Percentiles rank a stretch among this genome's conserved stretches.
Evolutionary conservation across 2,797 vertebrate genomes (phyloP).

Genomic region (Botia kubotai): DNA sequence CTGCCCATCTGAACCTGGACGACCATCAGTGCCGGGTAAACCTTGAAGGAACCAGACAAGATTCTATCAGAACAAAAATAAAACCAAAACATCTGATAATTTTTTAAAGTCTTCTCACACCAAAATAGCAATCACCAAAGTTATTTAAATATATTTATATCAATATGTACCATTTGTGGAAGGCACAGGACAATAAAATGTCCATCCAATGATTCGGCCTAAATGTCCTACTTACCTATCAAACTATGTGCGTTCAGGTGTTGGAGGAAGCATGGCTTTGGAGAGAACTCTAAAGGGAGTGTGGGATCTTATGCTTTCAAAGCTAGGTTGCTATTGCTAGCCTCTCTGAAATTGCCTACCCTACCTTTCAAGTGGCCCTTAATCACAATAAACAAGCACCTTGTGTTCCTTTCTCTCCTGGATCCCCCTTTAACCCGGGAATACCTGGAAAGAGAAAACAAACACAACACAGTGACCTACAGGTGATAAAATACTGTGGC

Average conservation of each 20-base stretch:
- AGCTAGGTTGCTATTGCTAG: too few relatives aligned
- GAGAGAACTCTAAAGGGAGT: too few relatives aligned
- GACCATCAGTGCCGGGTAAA: slow-evolving; percentile 29
- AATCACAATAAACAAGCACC: slow-evolving; percentile 17
- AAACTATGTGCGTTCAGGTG: too few relatives aligned
- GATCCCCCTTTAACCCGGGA: slow-evolving; percentile 44
- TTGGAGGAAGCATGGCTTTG: too few relatives aligned
- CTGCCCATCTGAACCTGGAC: not conserved
- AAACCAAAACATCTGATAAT: not conserved
- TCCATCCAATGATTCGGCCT: too few relatives aligned
- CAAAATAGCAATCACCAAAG: too few relatives aligned
- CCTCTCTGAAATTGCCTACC: too few relatives aligned
- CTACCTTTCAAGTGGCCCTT: not conserved
- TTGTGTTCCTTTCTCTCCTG: slow-evolving; percentile 38
- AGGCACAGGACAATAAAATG: too few relatives aligned
- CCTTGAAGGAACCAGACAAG: slow-evolving; percentile 11
- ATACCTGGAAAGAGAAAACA: slow-evolving; percentile 18
- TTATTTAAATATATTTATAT: too few relatives aligned
- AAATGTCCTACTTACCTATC: too few relatives aligned
- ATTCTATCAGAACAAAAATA: not conserved
- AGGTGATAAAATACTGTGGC: not conserved
- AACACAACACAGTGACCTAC: not conserved
- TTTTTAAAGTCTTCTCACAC: too few relatives aligned
- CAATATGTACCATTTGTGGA: not conserved
- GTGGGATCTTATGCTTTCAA: too few relatives aligned